Percentiles rank a stretch among this genome's conserved stretches.
These are phyloP conservation scores for Bufo bufo DNA, from an alignment of 2,113 vertebrate species.

Conservation along the genomic window DNA sequence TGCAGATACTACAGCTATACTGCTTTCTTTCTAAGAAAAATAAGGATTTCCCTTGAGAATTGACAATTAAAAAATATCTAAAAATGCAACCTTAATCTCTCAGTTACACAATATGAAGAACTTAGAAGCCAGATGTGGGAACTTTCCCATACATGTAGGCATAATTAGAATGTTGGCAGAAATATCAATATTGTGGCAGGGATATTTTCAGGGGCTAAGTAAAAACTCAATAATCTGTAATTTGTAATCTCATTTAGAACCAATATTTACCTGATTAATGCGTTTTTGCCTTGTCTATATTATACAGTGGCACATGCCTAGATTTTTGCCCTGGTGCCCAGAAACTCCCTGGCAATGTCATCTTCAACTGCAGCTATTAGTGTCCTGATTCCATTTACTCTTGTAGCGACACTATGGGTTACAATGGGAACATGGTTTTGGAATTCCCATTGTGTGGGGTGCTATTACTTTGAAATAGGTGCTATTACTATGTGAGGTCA, in stretches of 20 bases:
- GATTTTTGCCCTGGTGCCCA: no score
- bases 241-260: no score
- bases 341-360: no score
- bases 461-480: no score
- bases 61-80: neutral
- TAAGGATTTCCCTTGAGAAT: neutral
- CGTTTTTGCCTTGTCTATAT: neutral
- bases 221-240: neutral
- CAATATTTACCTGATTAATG: neutral
- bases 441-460: no score
- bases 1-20: constrained; percentile 5
- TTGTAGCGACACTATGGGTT: no score
- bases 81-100: neutral
- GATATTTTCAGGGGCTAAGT: neutral
- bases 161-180: neutral
- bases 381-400: no score
- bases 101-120: neutral
- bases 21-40: neutral
- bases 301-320: neutral
- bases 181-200: neutral
- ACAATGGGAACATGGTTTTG: no score
- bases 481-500: no score
- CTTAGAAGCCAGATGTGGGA: neutral
- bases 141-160: neutral
- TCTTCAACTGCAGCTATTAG: no score